Percentiles rank a stretch among this genome's conserved stretches.
phyloP scores from a whole-genome alignment of 2,797 vertebrate genomes.

The Hydrolagus colliei region DNA sequence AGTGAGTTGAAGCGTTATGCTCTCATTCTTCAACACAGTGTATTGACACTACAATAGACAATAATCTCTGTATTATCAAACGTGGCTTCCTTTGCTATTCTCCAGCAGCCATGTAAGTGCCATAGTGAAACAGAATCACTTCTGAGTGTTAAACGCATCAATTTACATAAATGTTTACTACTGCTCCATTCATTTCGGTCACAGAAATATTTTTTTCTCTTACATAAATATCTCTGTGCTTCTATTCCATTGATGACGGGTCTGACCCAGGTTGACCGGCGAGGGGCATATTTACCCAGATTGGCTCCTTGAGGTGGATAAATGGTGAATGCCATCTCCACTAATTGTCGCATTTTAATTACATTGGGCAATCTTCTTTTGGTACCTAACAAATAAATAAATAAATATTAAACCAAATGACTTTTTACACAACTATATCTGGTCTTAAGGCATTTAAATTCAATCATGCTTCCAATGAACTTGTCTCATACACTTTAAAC shows the following conservation, averaged over 20 bases:
- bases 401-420: neutral
- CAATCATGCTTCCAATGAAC: no score
- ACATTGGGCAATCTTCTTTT: neutral
- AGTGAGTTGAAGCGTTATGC: no score
- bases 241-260: constrained; percentile 41
- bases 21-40: no score
- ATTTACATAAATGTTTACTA: no score
- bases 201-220: constrained; percentile 34
- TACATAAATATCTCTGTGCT: constrained; percentile 42
- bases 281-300: neutral
- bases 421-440: neutral
- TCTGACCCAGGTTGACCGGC: constrained; percentile 41
- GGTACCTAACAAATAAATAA: constrained; percentile 11
- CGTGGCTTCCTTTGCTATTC: no score
- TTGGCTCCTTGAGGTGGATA: constrained; percentile 44
- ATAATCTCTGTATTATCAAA: no score
- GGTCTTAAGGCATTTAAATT: no score
- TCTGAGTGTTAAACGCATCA: no score
- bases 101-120: no score
- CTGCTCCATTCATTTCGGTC: no score
- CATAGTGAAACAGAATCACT: no score
- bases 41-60: no score
- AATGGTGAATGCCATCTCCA: constrained; percentile 47
- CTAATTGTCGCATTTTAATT: constrained; percentile 39
- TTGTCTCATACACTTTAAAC: neutral